A percentile compares a stretch with the other conserved stretches of the same genome.
Conservation (phyloP, 2,888 invertebrate species). For the Tetranychus truncatus region DNA sequence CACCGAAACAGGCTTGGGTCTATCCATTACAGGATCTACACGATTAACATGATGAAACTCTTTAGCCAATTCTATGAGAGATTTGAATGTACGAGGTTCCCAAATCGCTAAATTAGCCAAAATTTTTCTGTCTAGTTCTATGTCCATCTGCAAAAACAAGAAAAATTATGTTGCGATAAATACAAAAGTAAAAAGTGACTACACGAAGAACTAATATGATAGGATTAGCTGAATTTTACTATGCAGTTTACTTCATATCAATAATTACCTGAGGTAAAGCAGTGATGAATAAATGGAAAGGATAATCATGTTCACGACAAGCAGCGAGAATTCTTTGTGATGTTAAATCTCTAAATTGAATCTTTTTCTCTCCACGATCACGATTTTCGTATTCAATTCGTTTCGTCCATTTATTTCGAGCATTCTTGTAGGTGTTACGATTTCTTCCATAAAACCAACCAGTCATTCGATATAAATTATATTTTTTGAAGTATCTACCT, state of each 20-base stretch:
- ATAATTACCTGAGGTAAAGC: constrained; percentile 30
- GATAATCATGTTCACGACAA: constrained; percentile 31
- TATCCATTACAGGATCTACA: not conserved
- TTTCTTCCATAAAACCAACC: constrained; percentile 11
- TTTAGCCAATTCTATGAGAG: constrained; percentile 18
- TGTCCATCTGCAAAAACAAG: constrained; percentile 30
- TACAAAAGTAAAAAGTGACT: constrained; percentile 6
- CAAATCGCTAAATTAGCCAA: constrained; percentile 33
- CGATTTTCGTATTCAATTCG: constrained; percentile 54
- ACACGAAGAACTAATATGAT: not conserved
- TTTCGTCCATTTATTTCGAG: constrained; percentile 16
- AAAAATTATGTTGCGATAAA: not conserved
- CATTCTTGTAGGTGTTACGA: constrained; percentile 17
- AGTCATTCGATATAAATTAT: constrained; percentile 8
- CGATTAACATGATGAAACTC: not conserved
- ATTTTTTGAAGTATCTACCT: not conserved
- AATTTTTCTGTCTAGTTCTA: constrained; percentile 30
- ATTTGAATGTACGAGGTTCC: constrained; percentile 34
- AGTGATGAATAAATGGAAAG: constrained; percentile 29
- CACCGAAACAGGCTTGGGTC: not conserved
- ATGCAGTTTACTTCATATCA: not conserved
- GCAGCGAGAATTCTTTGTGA: constrained; percentile 30
- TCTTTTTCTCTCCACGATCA: constrained; percentile 38
- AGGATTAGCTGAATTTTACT: not conserved
- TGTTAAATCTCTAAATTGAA: constrained; percentile 15